phyloP scores from a whole-genome alignment of 1,140 invertebrate genomes.

The Meloidogyne hapla region DNA sequence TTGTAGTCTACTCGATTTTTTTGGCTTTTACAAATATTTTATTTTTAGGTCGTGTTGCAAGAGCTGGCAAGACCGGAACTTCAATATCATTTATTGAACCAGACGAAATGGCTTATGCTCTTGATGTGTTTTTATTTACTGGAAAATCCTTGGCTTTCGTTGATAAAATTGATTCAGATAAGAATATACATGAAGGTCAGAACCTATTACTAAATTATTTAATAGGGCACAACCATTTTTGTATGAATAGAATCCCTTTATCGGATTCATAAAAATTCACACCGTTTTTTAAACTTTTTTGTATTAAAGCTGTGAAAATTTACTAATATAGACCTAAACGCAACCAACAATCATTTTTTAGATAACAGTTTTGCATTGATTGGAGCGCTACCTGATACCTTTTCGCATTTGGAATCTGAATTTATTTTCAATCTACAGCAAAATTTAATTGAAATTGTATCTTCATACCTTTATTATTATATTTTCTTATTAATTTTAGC shows the following conservation, averaged over 20 bases:
- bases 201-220: conserved; percentile 19
- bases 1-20: no score
- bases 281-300: no score
- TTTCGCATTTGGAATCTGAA: conserved; percentile 81
- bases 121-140: conserved; percentile 91
- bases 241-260: no score
- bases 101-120: conserved; percentile 85
- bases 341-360: no score
- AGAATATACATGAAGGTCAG: neutral
- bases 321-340: no score
- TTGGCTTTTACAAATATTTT: no score
- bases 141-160: conserved; percentile 67
- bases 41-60: conserved; percentile 80
- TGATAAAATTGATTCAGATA: neutral
- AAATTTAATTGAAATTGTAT: conserved; percentile 74
- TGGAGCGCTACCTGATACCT: conserved; percentile 77
- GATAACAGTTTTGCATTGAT: conserved; percentile 65
- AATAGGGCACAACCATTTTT: no score
- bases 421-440: conserved; percentile 77
- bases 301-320: no score
- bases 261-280: no score
- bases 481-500: conserved; percentile 66
- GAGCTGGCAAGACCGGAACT: conserved; percentile 84
- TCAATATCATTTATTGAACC: conserved; percentile 83
- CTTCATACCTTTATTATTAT: neutral